These are phyloP conservation scores for Belonocnema kinseyi DNA, from an alignment of 1,140 invertebrate species.

Conservation along the genomic window DNA sequence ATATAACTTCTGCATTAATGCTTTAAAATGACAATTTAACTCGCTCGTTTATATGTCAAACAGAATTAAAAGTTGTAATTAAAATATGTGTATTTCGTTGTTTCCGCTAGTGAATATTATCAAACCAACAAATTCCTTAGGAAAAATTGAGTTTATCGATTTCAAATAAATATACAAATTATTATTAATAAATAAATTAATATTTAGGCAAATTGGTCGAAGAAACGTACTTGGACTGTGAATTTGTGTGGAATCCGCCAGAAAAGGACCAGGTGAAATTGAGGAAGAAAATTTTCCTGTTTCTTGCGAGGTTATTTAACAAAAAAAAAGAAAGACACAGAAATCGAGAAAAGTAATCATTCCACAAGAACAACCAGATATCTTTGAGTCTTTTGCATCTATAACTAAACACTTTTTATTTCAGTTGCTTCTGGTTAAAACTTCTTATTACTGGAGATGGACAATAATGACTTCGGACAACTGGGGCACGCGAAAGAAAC, in stretches of 20 bases:
- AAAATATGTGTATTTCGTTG: too few relatives aligned
- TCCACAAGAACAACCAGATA: slow-evolving; percentile 4
- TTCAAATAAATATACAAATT: too few relatives aligned
- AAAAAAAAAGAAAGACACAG: slow-evolving; percentile 77
- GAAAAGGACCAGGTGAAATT: slow-evolving; percentile 78
- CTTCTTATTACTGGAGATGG: slow-evolving; percentile 79
- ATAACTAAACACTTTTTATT: slow-evolving; percentile 50
- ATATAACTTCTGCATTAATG: too few relatives aligned
- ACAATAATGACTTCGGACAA: slow-evolving; percentile 91
- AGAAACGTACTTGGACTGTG: slow-evolving; percentile 56
- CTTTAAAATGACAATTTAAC: too few relatives aligned
- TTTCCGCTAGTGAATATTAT: too few relatives aligned
- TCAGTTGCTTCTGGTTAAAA: slow-evolving; percentile 75
- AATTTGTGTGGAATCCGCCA: slow-evolving; percentile 37
- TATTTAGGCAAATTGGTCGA: slow-evolving; percentile 57
- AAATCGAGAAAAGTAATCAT: slow-evolving; percentile 76
- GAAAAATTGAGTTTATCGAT: too few relatives aligned
- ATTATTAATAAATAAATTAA: too few relatives aligned
- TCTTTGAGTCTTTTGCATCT: slow-evolving; percentile 28
- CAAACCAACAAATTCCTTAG: too few relatives aligned
- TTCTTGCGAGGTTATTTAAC: slow-evolving; percentile 82
- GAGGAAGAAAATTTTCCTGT: slow-evolving; percentile 84
- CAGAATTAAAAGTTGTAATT: too few relatives aligned
- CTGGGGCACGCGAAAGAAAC: slow-evolving; percentile 83
- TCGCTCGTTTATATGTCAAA: too few relatives aligned